A percentile compares a stretch with the other conserved stretches of the same genome.
These are phyloP conservation scores for Campaea margaritaria DNA, from an alignment of 2,888 invertebrate species.

Conservation along the genomic window DNA sequence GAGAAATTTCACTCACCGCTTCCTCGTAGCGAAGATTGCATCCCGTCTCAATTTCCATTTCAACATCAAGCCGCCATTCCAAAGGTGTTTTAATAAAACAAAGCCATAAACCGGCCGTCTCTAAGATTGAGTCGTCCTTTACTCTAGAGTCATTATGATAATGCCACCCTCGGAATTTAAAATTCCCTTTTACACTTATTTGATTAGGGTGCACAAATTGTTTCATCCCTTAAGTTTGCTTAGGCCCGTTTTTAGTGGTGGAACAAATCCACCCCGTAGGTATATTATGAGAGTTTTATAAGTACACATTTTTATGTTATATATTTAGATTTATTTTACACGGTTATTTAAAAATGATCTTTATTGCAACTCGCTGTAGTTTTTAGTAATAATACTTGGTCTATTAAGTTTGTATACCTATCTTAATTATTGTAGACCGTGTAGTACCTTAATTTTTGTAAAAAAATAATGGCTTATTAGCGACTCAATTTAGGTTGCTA, in stretches of 20 bases:
- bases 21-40: slow-evolving; percentile 1
- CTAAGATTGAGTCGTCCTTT: slow-evolving; percentile 71
- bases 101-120: slow-evolving; percentile 48
- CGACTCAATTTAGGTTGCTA: too few relatives aligned
- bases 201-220: slow-evolving; percentile 76
- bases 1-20: background rate
- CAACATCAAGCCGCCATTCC: slow-evolving; percentile 24
- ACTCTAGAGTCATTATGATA: slow-evolving; percentile 69
- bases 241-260: slow-evolving; percentile 49
- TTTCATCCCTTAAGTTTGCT: slow-evolving; percentile 67
- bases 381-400: too few relatives aligned
- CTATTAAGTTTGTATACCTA: too few relatives aligned
- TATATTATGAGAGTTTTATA: slow-evolving; percentile 54
- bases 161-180: slow-evolving; percentile 46
- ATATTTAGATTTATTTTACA: too few relatives aligned
- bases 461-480: too few relatives aligned
- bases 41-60: slow-evolving; percentile 27
- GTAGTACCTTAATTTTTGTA: too few relatives aligned
- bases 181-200: slow-evolving; percentile 60
- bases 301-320: slow-evolving; percentile 32
- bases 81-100: slow-evolving; percentile 50
- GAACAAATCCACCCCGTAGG: slow-evolving; percentile 49
- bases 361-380: too few relatives aligned
- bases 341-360: too few relatives aligned
- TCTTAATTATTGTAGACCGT: too few relatives aligned